Percentiles rank a stretch among this genome's conserved stretches.
These are phyloP conservation scores for Synanthedon vespiformis DNA, from an alignment of 2,888 invertebrate species.

Conservation along the genomic window DNA sequence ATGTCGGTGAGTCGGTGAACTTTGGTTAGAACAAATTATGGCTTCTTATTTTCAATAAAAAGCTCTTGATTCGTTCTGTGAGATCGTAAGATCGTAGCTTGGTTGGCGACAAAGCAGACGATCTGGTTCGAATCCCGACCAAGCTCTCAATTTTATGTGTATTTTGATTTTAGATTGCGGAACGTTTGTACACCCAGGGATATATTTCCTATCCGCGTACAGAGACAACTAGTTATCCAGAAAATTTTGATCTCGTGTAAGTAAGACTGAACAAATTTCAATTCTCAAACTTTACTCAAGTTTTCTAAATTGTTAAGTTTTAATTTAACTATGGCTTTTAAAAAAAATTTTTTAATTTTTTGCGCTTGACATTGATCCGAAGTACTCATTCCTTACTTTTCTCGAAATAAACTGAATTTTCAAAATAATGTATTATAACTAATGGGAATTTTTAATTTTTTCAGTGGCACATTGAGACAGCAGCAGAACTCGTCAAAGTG, in stretches of 20 bases:
- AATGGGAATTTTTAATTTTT: conserved; percentile 11
- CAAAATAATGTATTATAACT: no score
- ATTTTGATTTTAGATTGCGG: conserved; percentile 49
- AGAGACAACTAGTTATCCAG: conserved; percentile 96
- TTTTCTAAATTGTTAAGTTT: no score
- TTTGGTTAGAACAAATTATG: conserved; percentile 17
- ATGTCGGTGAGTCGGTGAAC: conserved; percentile 72
- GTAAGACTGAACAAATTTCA: conserved; percentile 13
- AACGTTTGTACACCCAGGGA: conserved; percentile 94
- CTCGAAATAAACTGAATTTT: no score
- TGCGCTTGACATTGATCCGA: no score
- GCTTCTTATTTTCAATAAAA: not conserved
- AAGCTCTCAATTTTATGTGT: no score
- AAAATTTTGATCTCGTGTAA: conserved; percentile 92
- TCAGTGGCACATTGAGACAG: conserved; percentile 74
- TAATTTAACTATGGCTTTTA: no score
- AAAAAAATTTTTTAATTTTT: no score
- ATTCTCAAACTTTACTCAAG: no score
- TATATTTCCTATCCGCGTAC: conserved; percentile 99
- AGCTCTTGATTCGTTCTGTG: not conserved
- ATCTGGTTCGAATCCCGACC: no score
- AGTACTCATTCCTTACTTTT: no score
- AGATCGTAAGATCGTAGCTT: no score
- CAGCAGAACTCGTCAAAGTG: conserved; percentile 81
- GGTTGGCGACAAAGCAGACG: no score